Evolutionary conservation across 2,888 invertebrate species (phyloP).

Genomic region (Itoplectis maculator): DNA sequence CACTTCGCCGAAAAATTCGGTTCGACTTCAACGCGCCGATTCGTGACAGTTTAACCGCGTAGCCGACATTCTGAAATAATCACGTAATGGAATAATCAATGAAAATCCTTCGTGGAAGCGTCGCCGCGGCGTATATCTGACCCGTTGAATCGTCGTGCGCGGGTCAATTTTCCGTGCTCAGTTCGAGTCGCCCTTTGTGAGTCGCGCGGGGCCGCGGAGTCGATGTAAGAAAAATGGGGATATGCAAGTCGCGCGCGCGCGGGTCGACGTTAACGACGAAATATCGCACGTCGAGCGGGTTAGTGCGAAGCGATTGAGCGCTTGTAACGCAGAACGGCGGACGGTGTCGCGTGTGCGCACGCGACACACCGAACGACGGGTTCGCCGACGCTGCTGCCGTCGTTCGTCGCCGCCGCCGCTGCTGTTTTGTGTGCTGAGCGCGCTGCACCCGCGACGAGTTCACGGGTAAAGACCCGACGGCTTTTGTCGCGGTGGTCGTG

Average conservation of each 20-base stretch:
- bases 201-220: background rate
- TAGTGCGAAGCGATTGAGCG: slow-evolving; percentile 1
- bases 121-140: slow-evolving; percentile 16
- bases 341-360: slow-evolving; percentile 69
- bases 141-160: slow-evolving; percentile 3
- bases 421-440: background rate
- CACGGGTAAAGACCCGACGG: slow-evolving; percentile 14
- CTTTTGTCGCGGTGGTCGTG: slow-evolving; percentile 24
- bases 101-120: slow-evolving; percentile 36
- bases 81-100: slow-evolving; percentile 17
- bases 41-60: background rate
- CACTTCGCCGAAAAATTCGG: too few relatives aligned
- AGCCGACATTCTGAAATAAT: background rate
- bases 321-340: too few relatives aligned
- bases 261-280: slow-evolving; percentile 12
- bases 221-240: slow-evolving; percentile 57
- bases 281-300: slow-evolving; percentile 12
- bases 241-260: slow-evolving; percentile 13
- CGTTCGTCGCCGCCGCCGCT: background rate
- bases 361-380: slow-evolving; percentile 54
- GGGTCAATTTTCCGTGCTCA: slow-evolving; percentile 18
- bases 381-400: background rate
- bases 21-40: too few relatives aligned
- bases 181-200: background rate
- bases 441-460: background rate